Evolutionary conservation across 92 coral and sea anemone species (phyloP), one percentile per base, ranked within the genome.

Genomic region (Phenganax stokvisi): DNA sequence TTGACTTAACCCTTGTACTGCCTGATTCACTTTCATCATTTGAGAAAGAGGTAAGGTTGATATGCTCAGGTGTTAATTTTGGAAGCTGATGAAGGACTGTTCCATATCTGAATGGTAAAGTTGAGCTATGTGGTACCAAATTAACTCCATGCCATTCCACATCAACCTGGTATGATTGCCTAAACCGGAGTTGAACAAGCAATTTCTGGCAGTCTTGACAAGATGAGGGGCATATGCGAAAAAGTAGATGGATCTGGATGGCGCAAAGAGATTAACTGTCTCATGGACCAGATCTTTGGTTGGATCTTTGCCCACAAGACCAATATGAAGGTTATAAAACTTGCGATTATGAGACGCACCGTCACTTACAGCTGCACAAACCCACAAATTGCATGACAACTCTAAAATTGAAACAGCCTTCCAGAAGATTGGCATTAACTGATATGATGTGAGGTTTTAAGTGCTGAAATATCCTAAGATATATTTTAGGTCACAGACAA

Each of bases 1-100:
- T 2, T 85, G 67, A 83, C 91, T 88, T 56, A 85, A 52, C n/a
- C 85, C 83, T 57, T 88, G 91, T 12, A 86, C 91, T 44, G 89
- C 90, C 51, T 76, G 84, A 74, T 71, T 88, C 6, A 85, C 88
- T 20, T 88, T 75, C 85, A 87, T 87, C 31, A 20, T 47, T 62
- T 57, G 90, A 82, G 54, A 84, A 87, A 9, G 88, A 58, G 6
- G 44, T 87, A 51, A 87, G 82, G 74, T 85, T 85, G 69, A 88
- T 72, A 71, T 88, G 90, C 25, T 87, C 90, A 70, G 64, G 85
- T 7, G 86, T 85, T 56, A 87, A 37, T 63, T 72, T 85, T n/a
- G 90, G 90, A 31, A 85, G 71, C 31, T 81, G 83, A 83, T 88
- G 86, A 88, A 66, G 70, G 86, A 80, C 73, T 71, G 82, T 62